Evolutionary conservation across 1,140 invertebrate genomes (phyloP).

Genomic region (Ridgeia piscesae): DNA sequence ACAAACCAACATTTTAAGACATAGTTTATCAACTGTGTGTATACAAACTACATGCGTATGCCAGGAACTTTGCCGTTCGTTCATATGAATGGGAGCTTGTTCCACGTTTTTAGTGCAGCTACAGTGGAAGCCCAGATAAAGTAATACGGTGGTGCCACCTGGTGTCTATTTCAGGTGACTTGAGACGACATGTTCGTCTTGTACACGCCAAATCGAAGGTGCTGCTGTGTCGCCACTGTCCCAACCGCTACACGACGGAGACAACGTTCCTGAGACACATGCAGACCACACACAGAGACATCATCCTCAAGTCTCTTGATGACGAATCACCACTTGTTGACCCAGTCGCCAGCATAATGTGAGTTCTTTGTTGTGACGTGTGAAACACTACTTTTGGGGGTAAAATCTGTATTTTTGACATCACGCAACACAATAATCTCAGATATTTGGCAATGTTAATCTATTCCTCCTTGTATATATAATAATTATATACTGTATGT

Average conservation of each 20-base stretch:
- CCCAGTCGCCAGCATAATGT: neutral
- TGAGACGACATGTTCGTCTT: constrained; percentile 49
- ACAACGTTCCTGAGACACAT: constrained; percentile 50
- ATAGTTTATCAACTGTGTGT: too few species aligned
- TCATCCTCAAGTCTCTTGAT: constrained; percentile 23
- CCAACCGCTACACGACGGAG: constrained; percentile 45
- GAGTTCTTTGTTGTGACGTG: neutral
- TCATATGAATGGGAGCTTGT: too few species aligned
- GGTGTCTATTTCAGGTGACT: constrained; percentile 42
- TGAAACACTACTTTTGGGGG: neutral
- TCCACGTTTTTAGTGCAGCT: too few species aligned
- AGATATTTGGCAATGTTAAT: too few species aligned
- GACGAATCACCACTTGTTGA: neutral
- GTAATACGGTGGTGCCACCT: neutral
- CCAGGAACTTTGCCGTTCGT: too few species aligned
- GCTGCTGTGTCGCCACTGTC: constrained; percentile 46
- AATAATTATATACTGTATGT: neutral
- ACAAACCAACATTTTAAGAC: too few species aligned
- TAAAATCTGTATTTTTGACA: neutral
- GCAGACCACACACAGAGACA: constrained; percentile 44
- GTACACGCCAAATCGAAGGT: constrained; percentile 43
- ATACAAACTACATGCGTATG: too few species aligned
- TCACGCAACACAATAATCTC: neutral
- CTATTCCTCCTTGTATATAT: neutral
- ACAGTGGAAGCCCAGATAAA: neutral